Conservation (phyloP, 2,888 invertebrate genomes). For the Leucophenga maculata region DNA sequence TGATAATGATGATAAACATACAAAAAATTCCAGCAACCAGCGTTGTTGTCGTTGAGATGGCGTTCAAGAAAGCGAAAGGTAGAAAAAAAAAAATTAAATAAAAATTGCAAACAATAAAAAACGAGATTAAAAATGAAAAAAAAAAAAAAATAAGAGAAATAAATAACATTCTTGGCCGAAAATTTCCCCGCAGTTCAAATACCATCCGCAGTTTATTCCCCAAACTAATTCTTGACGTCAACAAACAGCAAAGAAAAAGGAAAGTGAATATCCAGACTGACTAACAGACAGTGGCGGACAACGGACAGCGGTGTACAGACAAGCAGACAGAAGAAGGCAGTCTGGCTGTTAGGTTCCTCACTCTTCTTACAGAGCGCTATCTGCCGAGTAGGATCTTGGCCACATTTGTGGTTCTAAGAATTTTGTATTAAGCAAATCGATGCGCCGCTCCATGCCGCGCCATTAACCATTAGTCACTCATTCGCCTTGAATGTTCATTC, state of each 20-base stretch:
- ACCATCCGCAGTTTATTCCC: too few relatives aligned
- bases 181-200: too few relatives aligned
- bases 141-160: neutral
- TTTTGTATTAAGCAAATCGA: slow-evolving; percentile 25
- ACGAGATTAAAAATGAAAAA: slow-evolving; percentile 6
- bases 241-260: slow-evolving; percentile 58
- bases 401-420: slow-evolving; percentile 55
- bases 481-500: too few relatives aligned
- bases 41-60: neutral
- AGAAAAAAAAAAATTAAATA: slow-evolving; percentile 11
- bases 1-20: slow-evolving; percentile 12
- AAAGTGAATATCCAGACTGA: slow-evolving; percentile 45
- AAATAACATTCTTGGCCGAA: too few relatives aligned
- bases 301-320: neutral
- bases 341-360: neutral
- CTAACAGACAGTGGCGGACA: slow-evolving; percentile 12
- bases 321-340: neutral
- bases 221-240: neutral
- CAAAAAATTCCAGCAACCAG: neutral
- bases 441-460: too few relatives aligned
- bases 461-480: too few relatives aligned
- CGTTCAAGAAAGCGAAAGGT: slow-evolving; percentile 17
- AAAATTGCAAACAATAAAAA: slow-evolving; percentile 21
- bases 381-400: slow-evolving; percentile 40
- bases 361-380: neutral